Conservation (phyloP, 2,888 invertebrate species). For the Drosophila picticornis region DNA sequence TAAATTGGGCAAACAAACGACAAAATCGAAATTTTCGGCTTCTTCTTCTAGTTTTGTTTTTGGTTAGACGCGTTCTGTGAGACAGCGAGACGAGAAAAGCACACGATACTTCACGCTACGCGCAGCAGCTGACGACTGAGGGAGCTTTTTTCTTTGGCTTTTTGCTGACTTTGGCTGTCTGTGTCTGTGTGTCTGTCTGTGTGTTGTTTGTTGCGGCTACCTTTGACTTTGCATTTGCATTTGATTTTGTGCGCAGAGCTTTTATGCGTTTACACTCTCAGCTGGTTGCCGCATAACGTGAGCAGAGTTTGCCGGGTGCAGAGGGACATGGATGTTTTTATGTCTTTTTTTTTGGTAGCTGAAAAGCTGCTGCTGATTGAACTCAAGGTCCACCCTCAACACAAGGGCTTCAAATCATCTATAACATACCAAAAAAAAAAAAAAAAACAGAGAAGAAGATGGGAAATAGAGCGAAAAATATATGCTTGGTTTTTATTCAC, state of each 20-base stretch:
- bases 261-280: conserved; percentile 50
- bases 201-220: conserved; percentile 51
- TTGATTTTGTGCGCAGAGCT: conserved; percentile 32
- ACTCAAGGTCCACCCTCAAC: conserved; percentile 20
- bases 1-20: conserved; percentile 5
- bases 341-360: background rate
- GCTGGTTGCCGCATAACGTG: conserved; percentile 33
- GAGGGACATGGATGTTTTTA: conserved; percentile 11
- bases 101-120: conserved; percentile 83
- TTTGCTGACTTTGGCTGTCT: conserved; percentile 41
- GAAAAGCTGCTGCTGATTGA: conserved; percentile 6
- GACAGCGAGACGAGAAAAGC: conserved; percentile 60
- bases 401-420: conserved; percentile 4
- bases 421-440: background rate
- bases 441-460: background rate
- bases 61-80: conserved; percentile 55
- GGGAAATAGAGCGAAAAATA: background rate
- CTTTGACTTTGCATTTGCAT: conserved; percentile 18
- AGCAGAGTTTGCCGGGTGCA: conserved; percentile 9
- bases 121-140: conserved; percentile 85
- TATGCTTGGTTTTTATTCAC: background rate
- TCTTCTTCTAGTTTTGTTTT: conserved; percentile 26
- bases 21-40: conserved; percentile 6
- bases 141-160: conserved; percentile 81
- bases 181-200: conserved; percentile 51